These are phyloP conservation scores for Valencia hispanica DNA, from an alignment of 2,797 vertebrate genomes.

Conservation along the genomic window DNA sequence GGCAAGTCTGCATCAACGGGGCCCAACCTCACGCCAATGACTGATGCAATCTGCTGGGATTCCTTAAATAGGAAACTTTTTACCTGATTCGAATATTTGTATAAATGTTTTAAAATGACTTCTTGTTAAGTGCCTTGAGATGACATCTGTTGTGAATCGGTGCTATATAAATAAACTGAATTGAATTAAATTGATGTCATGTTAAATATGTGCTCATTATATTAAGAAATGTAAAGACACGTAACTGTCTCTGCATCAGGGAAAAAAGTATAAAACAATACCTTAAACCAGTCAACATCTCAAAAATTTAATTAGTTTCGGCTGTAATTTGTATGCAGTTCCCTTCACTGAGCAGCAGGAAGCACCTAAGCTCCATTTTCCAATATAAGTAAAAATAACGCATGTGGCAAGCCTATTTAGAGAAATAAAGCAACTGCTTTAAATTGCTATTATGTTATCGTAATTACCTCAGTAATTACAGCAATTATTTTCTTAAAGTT, in stretches of 20 bases:
- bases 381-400: background rate
- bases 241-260: background rate
- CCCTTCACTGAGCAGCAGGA: background rate
- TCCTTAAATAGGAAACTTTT: too few relatives aligned
- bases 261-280: background rate
- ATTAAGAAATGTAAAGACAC: background rate
- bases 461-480: background rate
- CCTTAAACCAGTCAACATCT: background rate
- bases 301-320: background rate
- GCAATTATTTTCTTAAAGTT: slow-evolving; percentile 7
- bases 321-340: background rate
- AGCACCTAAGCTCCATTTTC: background rate
- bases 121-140: too few relatives aligned
- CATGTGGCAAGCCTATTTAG: background rate
- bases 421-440: background rate
- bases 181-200: too few relatives aligned
- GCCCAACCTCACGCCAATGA: too few relatives aligned
- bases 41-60: too few relatives aligned
- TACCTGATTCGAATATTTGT: too few relatives aligned
- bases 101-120: too few relatives aligned
- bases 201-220: background rate
- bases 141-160: too few relatives aligned
- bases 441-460: background rate
- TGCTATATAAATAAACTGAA: too few relatives aligned
- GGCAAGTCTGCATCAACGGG: too few relatives aligned